A percentile compares a stretch with the other conserved stretches of the same genome.
Conservation (phyloP, 2,113 vertebrate species). For the Dolichotis patagonum region DNA sequence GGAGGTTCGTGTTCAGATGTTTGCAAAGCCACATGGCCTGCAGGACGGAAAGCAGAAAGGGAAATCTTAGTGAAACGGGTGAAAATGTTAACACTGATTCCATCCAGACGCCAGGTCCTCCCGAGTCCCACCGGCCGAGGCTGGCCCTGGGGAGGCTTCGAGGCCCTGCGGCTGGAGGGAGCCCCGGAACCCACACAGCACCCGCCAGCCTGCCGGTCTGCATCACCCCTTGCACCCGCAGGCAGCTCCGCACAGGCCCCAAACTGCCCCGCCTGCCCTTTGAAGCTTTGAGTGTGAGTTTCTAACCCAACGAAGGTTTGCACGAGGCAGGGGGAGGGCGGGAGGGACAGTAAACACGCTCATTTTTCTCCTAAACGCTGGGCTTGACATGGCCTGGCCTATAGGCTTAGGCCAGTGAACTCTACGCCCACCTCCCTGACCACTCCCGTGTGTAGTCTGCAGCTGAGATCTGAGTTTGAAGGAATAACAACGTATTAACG, state of each 20-base stretch:
- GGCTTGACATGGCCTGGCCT: rapidly evolving
- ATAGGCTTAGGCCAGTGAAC: neutral
- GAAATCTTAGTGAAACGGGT: neutral
- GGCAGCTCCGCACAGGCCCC: rapidly evolving
- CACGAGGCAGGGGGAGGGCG: neutral
- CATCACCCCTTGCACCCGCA: too few species aligned
- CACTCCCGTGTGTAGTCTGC: rapidly evolving
- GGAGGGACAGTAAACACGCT: neutral
- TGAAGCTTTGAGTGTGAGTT: neutral
- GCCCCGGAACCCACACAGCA: neutral
- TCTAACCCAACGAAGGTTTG: neutral
- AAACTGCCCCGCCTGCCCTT: too few species aligned
- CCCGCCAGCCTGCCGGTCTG: rapidly evolving
- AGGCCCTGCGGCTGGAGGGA: neutral
- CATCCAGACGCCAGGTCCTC: neutral
- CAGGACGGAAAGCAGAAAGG: neutral
- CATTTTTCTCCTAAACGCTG: neutral
- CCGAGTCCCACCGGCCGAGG: neutral
- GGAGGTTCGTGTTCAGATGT: slow-evolving; percentile 81
- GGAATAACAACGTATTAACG: too few species aligned
- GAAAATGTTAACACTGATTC: neutral
- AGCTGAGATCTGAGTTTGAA: neutral
- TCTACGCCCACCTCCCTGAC: neutral
- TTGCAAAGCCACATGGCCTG: slow-evolving; percentile 90
- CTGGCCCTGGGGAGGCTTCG: too few species aligned